Evolutionary conservation across 2,888 invertebrate genomes (phyloP).

Genomic region (Xestia xanthographa): DNA sequence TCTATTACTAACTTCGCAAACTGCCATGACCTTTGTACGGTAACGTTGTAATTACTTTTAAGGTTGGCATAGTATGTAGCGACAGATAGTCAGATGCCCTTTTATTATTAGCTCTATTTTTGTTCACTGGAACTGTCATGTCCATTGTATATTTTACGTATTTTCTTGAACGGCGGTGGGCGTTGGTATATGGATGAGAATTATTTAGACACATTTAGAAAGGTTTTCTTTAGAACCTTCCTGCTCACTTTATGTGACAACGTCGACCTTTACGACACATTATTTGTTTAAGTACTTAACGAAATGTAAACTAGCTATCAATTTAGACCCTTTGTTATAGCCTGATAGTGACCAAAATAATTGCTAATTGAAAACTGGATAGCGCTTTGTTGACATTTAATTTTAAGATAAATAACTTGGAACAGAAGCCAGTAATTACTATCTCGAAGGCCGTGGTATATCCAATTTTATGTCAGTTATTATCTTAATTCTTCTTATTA

Average conservation of each 20-base stretch:
- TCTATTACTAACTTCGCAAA: constrained; percentile 55
- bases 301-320: constrained; percentile 16
- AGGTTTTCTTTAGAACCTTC: constrained; percentile 19
- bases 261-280: background rate
- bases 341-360: constrained; percentile 33
- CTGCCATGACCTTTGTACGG: constrained; percentile 51
- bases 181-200: constrained; percentile 6
- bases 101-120: constrained; percentile 20
- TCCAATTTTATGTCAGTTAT: background rate
- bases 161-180: constrained; percentile 25
- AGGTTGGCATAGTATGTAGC: constrained; percentile 11
- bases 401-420: constrained; percentile 13
- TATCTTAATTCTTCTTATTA: background rate
- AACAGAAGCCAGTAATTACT: constrained; percentile 9
- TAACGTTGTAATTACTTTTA: constrained; percentile 37
- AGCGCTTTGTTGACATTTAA: constrained; percentile 9
- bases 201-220: constrained; percentile 26
- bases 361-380: constrained; percentile 47
- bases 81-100: constrained; percentile 4
- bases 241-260: constrained; percentile 9
- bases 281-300: constrained; percentile 21
- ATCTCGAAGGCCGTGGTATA: background rate
- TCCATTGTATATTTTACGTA: constrained; percentile 21
- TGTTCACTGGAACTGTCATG: background rate
- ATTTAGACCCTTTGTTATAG: background rate